These are phyloP conservation scores for Gallinago nigripennis DNA, from an alignment of 2,797 vertebrate genomes.

Conservation along the genomic window DNA sequence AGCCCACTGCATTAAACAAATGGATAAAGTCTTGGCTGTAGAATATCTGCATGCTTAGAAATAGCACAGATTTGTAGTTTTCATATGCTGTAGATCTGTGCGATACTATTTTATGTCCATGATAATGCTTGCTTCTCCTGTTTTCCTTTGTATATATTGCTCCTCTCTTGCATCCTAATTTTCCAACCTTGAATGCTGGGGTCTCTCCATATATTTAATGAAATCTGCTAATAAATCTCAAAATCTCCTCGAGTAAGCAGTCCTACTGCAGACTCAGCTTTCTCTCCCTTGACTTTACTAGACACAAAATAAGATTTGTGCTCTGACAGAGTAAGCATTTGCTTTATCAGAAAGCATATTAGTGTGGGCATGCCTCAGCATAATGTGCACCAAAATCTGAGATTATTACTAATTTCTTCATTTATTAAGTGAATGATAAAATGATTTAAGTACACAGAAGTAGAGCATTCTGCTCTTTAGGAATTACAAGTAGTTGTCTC, in stretches of 20 bases:
- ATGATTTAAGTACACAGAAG: conserved; percentile 75
- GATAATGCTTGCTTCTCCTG: background rate
- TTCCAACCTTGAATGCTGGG: conserved; percentile 65
- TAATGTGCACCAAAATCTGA: conserved; percentile 77
- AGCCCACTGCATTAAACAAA: background rate
- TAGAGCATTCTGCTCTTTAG: conserved; percentile 62
- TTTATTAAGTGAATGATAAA: conserved; percentile 77
- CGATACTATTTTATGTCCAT: background rate
- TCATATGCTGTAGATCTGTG: background rate
- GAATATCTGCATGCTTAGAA: background rate
- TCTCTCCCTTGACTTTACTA: conserved; percentile 73
- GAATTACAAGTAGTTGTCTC: conserved; percentile 57
- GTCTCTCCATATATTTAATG: conserved; percentile 79
- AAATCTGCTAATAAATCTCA: conserved; percentile 83
- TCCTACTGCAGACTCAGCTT: conserved; percentile 79
- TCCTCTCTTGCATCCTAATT: conserved; percentile 70
- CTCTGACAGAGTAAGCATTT: conserved; percentile 77
- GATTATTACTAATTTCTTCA: conserved; percentile 79
- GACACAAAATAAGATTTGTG: conserved; percentile 85
- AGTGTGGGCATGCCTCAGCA: conserved; percentile 75
- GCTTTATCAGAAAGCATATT: conserved; percentile 82
- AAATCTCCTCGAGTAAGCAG: conserved; percentile 76
- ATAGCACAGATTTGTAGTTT: background rate
- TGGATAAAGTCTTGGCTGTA: background rate
- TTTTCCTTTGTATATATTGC: conserved; percentile 1